phyloP scores from a whole-genome alignment of 2,888 invertebrate genomes.

The Agrenia bidenticulata region DNA sequence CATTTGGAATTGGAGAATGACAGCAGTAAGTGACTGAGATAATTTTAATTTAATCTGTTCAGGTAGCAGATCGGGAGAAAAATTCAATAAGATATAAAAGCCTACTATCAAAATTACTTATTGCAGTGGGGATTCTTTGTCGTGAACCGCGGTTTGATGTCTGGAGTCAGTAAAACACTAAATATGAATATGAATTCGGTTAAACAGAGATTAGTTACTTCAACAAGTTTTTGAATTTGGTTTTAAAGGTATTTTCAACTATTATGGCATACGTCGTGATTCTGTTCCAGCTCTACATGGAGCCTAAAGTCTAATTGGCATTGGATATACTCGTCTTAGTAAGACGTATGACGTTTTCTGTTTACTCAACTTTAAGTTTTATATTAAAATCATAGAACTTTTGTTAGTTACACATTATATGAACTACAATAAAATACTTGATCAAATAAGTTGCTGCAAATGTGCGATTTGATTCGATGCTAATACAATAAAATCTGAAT shows the following conservation, averaged over 20 bases:
- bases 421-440: too few species aligned
- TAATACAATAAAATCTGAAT: too few species aligned
- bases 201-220: not conserved
- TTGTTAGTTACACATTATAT: too few species aligned
- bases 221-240: conserved; percentile 2
- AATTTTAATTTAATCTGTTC: not conserved
- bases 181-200: not conserved
- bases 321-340: not conserved
- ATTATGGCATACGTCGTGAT: conserved; percentile 43
- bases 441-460: too few species aligned
- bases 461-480: too few species aligned
- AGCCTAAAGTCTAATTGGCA: conserved; percentile 19
- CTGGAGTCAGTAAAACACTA: conserved; percentile 23
- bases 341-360: too few species aligned
- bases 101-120: not conserved
- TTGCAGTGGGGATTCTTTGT: conserved; percentile 38
- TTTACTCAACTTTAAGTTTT: too few species aligned
- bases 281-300: conserved; percentile 42
- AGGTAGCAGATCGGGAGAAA: too few species aligned
- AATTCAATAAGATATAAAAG: too few species aligned
- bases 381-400: too few species aligned
- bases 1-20: conserved; percentile 42
- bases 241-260: conserved; percentile 42
- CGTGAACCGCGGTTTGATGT: conserved; percentile 35
- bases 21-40: conserved; percentile 22